Evolutionary conservation across 2,113 vertebrate species (phyloP).

Genomic region (Anhinga anhinga): DNA sequence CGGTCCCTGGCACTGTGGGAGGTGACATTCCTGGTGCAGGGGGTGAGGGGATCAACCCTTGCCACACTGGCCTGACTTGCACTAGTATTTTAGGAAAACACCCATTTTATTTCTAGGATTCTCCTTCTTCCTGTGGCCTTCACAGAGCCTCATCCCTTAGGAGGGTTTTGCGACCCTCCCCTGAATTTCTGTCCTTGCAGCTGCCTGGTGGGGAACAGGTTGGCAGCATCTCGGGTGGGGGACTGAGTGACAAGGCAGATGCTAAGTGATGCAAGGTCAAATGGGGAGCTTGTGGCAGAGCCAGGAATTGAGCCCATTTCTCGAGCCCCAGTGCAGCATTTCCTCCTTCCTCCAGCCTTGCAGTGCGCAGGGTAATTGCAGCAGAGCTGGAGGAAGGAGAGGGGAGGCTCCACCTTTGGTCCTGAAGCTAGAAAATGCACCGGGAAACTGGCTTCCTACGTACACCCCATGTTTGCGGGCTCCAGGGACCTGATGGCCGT

Average conservation of each 20-base stretch:
- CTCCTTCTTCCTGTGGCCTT: background rate
- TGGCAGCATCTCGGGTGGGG: background rate
- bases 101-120: background rate
- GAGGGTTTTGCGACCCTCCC: background rate
- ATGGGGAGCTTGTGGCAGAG: background rate
- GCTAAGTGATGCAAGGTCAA: background rate
- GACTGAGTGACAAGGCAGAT: fast-evolving
- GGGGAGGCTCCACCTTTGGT: background rate
- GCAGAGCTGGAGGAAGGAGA: background rate
- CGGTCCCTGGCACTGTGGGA: fast-evolving
- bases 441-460: background rate
- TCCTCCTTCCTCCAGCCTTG: background rate
- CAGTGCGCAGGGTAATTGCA: background rate
- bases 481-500: background rate
- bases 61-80: background rate
- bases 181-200: background rate
- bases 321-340: background rate
- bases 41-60: background rate
- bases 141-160: background rate
- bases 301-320: background rate
- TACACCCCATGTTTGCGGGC: fast-evolving
- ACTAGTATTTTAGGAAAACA: background rate
- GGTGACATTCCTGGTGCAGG: background rate
- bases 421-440: background rate
- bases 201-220: background rate